phyloP scores from a whole-genome alignment of 2,888 invertebrate genomes.

The Netelia melanura region DNA sequence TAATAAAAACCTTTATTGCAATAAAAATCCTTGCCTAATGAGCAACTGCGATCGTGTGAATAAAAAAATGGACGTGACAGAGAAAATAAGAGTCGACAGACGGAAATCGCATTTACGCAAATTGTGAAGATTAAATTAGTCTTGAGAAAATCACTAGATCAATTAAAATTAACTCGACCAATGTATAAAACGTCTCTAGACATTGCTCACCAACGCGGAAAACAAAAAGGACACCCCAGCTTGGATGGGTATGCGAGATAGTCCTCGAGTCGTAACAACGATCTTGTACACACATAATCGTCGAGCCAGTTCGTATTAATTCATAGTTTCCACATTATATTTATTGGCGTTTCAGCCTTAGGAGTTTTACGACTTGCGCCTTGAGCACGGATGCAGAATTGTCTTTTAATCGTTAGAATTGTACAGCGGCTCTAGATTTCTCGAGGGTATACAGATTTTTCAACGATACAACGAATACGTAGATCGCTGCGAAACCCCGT shows the following conservation, averaged over 20 bases:
- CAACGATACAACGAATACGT: constrained; percentile 4
- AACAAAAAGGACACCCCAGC: constrained; percentile 24
- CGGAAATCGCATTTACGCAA: constrained; percentile 44
- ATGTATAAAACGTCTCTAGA: neutral
- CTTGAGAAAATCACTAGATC: neutral
- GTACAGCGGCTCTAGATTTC: constrained; percentile 70
- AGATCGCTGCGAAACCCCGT: constrained; percentile 11
- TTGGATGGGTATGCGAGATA: constrained; percentile 29
- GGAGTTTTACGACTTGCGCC: constrained; percentile 75
- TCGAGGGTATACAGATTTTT: constrained; percentile 57
- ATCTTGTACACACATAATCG: neutral
- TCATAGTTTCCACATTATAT: constrained; percentile 20
- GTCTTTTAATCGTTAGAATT: constrained; percentile 73
- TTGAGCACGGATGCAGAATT: constrained; percentile 74
- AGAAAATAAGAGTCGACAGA: constrained; percentile 1
- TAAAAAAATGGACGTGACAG: neutral
- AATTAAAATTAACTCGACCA: neutral
- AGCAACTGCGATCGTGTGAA: neutral
- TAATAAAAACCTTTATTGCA: neutral
- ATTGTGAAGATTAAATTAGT: constrained; percentile 4
- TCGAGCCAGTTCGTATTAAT: constrained; percentile 15
- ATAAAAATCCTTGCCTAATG: constrained; percentile 13
- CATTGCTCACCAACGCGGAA: constrained; percentile 1
- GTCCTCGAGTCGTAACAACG: neutral
- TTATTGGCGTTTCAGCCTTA: constrained; percentile 66